phyloP scores from a whole-genome alignment of 2,888 invertebrate species.

The Candidula unifasciata region DNA sequence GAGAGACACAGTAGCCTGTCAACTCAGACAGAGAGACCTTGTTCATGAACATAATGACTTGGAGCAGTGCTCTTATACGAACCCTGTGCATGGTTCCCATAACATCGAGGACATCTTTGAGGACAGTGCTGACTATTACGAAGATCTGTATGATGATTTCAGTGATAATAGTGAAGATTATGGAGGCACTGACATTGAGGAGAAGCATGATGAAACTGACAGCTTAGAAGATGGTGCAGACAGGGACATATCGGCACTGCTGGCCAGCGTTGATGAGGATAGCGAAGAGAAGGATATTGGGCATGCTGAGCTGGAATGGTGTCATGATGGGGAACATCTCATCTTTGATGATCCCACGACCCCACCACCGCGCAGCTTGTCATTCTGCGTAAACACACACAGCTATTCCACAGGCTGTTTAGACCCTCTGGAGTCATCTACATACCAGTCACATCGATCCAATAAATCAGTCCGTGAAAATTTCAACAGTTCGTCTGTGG shows the following conservation, averaged over 20 bases:
- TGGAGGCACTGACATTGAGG: background rate
- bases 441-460: background rate
- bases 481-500: background rate
- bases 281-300: background rate
- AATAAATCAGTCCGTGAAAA: background rate
- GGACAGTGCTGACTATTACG: conserved; percentile 15
- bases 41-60: background rate
- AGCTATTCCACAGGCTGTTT: background rate
- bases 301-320: conserved; percentile 29
- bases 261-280: conserved; percentile 7
- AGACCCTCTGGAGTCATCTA: background rate
- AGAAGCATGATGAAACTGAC: background rate
- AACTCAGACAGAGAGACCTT: background rate
- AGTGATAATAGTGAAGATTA: conserved; percentile 5
- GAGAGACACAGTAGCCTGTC: background rate
- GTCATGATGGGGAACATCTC: conserved; percentile 26
- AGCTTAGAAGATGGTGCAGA: background rate
- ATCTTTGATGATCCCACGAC: background rate
- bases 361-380: background rate
- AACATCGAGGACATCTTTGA: background rate
- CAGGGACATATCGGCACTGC: background rate
- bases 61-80: background rate
- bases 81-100: background rate
- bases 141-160: conserved; percentile 14
- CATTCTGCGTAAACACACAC: background rate